Evolutionary conservation across 2,888 invertebrate species (phyloP), one percentile per base, ranked within the genome.

Genomic region (Melinopterus prodromus): DNA sequence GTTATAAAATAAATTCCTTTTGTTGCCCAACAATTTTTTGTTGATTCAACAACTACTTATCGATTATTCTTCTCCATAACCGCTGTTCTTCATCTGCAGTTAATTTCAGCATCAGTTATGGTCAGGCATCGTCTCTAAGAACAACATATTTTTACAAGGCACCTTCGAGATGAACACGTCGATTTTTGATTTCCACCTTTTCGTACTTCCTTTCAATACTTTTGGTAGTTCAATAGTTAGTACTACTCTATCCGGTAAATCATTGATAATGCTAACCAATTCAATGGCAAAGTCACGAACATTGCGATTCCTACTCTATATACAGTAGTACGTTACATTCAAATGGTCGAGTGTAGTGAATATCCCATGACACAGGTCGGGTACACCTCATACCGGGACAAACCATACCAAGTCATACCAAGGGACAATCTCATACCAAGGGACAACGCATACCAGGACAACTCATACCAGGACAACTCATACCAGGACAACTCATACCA

Each of bases 221-320:
- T 35, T 74, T 5, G 74, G 74, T 37, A 74, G 35, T 7, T 74
- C n/a, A 74, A 74, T 37, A 9, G 35, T 36, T 35, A 74, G 37
- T n/a, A 74, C 35, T 6, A 36, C 74, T 14, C 74, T 74, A 26
- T 74, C 74, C 6, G 16, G 35, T 26, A 35, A 7, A 74, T 74
- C 74, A 36, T 74, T 74, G 37, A 74, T 15, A n/a, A 36, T 74
- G 37, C 74, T 74, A 35, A 74, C n/a, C 74, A 74, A 35, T 74
- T 36, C n/a, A 74, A 74, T 35, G 26, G 26, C 74, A 26, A 74
- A 74, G n/a, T 74, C 74, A 6, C 74, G 9, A 16, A 74, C 74
- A 9, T 6, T 36, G 35, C 37, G n/a, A 35, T 74, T 74, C 35
- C 36, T 35, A 74, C 35, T 36, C 12, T 74, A 74, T 37, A 74